Conservation (phyloP, 92 coral and sea anemone species). For the Epizoanthus ramosus region DNA sequence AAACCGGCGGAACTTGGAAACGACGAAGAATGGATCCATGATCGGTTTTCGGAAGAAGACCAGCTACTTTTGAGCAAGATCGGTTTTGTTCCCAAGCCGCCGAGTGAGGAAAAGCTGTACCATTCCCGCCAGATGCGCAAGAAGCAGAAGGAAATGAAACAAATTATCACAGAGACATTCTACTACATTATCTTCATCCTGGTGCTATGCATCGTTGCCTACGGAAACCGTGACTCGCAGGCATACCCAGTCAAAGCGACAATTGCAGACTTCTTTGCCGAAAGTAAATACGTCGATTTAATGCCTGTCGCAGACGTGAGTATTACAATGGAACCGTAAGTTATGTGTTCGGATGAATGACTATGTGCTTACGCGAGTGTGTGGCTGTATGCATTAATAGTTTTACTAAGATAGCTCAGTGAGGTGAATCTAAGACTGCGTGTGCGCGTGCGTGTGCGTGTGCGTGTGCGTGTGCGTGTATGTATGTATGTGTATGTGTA, state of each 20-base stretch:
- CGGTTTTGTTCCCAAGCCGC: constrained; percentile 66
- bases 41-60: constrained; percentile 31
- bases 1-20: constrained; percentile 51
- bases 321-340: constrained; percentile 5
- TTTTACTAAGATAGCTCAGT: too few relatives aligned
- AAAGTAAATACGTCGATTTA: constrained; percentile 53
- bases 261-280: constrained; percentile 38
- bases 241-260: constrained; percentile 46
- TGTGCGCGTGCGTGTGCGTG: too few relatives aligned
- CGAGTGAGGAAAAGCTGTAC: constrained; percentile 71
- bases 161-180: constrained; percentile 68
- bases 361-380: not conserved
- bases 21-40: constrained; percentile 74
- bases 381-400: too few relatives aligned
- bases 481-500: too few relatives aligned
- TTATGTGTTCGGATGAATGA: not conserved
- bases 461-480: too few relatives aligned
- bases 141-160: constrained; percentile 82
- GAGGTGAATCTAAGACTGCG: too few relatives aligned
- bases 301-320: constrained; percentile 40
- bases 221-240: constrained; percentile 72
- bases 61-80: constrained; percentile 11
- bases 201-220: constrained; percentile 74
- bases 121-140: constrained; percentile 53
- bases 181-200: constrained; percentile 63